These are phyloP conservation scores for Bambusicola thoracicus DNA, from an alignment of 2,113 vertebrate genomes.

Conservation along the genomic window DNA sequence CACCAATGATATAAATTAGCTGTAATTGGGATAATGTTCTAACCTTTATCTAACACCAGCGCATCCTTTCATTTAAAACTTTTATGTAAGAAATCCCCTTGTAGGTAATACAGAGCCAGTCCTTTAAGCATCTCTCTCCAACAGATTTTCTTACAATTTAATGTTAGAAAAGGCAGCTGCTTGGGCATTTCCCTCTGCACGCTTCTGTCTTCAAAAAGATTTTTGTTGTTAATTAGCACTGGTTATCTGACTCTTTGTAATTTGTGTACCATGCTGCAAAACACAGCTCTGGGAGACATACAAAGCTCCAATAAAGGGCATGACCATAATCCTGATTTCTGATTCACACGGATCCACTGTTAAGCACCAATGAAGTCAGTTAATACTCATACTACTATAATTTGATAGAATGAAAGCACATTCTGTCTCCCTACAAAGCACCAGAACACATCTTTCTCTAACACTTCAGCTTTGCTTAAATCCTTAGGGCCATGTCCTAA, in stretches of 20 bases:
- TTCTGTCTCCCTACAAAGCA: background rate
- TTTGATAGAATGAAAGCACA: background rate
- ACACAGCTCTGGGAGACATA: background rate
- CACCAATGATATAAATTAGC: conserved; percentile 58
- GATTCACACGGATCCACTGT: background rate
- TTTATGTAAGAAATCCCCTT: background rate
- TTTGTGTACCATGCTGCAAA: background rate
- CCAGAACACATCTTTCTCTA: background rate
- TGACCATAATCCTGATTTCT: background rate
- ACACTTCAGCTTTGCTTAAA: background rate
- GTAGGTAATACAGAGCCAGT: conserved; percentile 28
- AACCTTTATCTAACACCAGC: conserved; percentile 12
- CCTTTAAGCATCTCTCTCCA: conserved; percentile 4
- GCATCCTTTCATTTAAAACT: background rate
- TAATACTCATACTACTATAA: background rate
- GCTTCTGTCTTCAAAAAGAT: conserved; percentile 38
- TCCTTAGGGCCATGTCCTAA: background rate
- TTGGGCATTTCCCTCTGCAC: background rate
- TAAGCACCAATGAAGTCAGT: background rate
- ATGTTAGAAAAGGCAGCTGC: conserved; percentile 62
- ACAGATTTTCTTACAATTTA: conserved; percentile 32
- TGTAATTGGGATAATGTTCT: conserved; percentile 61
- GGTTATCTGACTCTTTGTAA: conserved; percentile 67
- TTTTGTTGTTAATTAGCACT: conserved; percentile 70
- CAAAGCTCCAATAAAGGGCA: background rate